Conservation (phyloP, 2,113 vertebrate genomes). For the Tiliqua scincoides region DNA sequence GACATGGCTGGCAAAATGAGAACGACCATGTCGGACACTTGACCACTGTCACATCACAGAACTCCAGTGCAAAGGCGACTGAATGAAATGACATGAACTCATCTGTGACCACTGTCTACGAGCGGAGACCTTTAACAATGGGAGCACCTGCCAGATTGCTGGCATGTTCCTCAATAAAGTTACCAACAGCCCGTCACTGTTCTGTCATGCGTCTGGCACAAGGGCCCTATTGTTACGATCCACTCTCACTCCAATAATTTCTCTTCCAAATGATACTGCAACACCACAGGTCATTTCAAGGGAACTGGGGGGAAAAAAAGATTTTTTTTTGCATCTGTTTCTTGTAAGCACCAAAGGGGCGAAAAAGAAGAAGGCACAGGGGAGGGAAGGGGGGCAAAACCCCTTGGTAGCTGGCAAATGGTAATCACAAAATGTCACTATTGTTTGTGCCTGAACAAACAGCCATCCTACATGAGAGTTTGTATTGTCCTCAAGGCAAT, state of each 20-base stretch:
- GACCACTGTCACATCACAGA: conserved; percentile 69
- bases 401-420: conserved; percentile 75
- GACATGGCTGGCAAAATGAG: conserved; percentile 54
- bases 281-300: conserved; percentile 84
- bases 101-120: conserved; percentile 77
- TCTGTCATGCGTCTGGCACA: conserved; percentile 85
- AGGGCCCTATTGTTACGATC: conserved; percentile 83
- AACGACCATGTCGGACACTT: conserved; percentile 64
- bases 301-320: conserved; percentile 76
- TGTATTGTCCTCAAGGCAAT: conserved; percentile 83
- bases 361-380: conserved; percentile 5
- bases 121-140: conserved; percentile 81
- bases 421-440: conserved; percentile 77
- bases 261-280: conserved; percentile 75
- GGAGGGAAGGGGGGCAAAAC: conserved; percentile 42
- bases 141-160: conserved; percentile 86
- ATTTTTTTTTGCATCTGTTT: conserved; percentile 88
- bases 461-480: conserved; percentile 78
- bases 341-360: conserved; percentile 75
- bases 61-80: conserved; percentile 53
- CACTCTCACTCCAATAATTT: conserved; percentile 73
- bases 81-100: conserved; percentile 72
- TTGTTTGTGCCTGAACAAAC: conserved; percentile 76
- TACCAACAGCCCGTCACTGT: conserved; percentile 71
- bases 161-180: conserved; percentile 72